A percentile compares a stretch with the other conserved stretches of the same genome.
Conservation (phyloP, 2,113 vertebrate genomes). For the Callopanchax toddi region DNA sequence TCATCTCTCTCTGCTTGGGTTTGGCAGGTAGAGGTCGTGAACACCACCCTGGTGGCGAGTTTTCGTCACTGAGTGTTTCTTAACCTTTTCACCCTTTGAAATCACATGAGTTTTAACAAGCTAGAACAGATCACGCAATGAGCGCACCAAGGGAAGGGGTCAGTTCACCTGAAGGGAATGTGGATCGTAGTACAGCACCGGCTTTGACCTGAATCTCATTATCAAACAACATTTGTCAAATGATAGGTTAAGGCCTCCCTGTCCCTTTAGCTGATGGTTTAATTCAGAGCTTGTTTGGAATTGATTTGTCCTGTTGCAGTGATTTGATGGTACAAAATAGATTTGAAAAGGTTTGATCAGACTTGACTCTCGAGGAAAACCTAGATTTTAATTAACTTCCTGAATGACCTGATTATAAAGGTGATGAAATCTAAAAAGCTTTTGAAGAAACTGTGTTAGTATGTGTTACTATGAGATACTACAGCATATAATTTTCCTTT, state of each 20-base stretch:
- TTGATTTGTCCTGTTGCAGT: constrained; percentile 35
- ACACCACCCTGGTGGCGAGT: constrained; percentile 41
- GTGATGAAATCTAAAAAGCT: background rate
- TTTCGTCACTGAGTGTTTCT: constrained; percentile 23
- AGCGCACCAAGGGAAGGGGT: constrained; percentile 60
- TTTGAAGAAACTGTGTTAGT: too few species aligned
- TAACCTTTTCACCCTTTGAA: constrained; percentile 50
- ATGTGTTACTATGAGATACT: too few species aligned
- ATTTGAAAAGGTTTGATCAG: constrained; percentile 28
- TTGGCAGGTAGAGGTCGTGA: constrained; percentile 30
- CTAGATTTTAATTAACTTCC: constrained; percentile 20
- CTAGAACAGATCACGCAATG: constrained; percentile 40
- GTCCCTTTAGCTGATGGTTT: constrained; percentile 59
- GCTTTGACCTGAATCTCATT: constrained; percentile 68
- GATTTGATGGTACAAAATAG: constrained; percentile 25
- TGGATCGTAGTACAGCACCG: constrained; percentile 48
- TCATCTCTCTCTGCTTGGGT: background rate
- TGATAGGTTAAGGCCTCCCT: constrained; percentile 65
- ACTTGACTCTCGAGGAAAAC: constrained; percentile 16
- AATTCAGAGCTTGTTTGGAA: constrained; percentile 50
- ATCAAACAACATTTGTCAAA: constrained; percentile 66
- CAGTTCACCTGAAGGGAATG: constrained; percentile 57
- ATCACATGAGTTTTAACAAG: constrained; percentile 63
- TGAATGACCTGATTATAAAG: constrained; percentile 16
- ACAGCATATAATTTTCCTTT: too few species aligned